Percentiles rank a stretch among this genome's conserved stretches.
Conservation (phyloP, 1,140 invertebrate species). For the Hypothenemus hampei region DNA sequence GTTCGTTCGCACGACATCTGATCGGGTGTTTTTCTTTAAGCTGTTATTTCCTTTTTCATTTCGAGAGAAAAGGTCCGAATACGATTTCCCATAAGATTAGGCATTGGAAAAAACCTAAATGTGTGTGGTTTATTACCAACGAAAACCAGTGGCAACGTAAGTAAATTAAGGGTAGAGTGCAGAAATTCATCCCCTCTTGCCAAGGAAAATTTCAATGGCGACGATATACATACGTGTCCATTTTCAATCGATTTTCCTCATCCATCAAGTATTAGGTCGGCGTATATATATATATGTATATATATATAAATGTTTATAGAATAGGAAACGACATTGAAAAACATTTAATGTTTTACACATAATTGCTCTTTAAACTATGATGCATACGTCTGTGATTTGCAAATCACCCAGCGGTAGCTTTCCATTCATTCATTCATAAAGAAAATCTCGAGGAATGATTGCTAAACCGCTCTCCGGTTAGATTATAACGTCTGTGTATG, state of each 20-base stretch:
- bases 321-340: constrained; percentile 36
- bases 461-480: too few relatives aligned
- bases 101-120: too few relatives aligned
- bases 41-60: background rate
- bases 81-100: too few relatives aligned
- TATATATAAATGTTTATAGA: too few relatives aligned
- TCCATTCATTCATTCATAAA: constrained; percentile 31
- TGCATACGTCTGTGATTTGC: constrained; percentile 26
- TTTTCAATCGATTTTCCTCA: constrained; percentile 31
- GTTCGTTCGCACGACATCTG: constrained; percentile 3
- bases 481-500: too few relatives aligned
- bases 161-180: background rate
- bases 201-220: constrained; percentile 2
- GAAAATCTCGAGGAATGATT: constrained; percentile 23
- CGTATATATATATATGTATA: too few relatives aligned
- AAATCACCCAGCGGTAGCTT: constrained; percentile 26
- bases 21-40: constrained; percentile 11
- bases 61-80: too few relatives aligned
- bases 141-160: too few relatives aligned
- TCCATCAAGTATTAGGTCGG: too few relatives aligned
- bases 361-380: constrained; percentile 32
- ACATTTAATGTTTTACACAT: constrained; percentile 28
- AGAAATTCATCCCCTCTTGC: constrained; percentile 5
- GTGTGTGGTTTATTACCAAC: too few relatives aligned
- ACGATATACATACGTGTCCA: constrained; percentile 4